These are phyloP conservation scores for Lepisosteus osseus DNA, from an alignment of 2,113 vertebrate genomes.

Conservation along the genomic window DNA sequence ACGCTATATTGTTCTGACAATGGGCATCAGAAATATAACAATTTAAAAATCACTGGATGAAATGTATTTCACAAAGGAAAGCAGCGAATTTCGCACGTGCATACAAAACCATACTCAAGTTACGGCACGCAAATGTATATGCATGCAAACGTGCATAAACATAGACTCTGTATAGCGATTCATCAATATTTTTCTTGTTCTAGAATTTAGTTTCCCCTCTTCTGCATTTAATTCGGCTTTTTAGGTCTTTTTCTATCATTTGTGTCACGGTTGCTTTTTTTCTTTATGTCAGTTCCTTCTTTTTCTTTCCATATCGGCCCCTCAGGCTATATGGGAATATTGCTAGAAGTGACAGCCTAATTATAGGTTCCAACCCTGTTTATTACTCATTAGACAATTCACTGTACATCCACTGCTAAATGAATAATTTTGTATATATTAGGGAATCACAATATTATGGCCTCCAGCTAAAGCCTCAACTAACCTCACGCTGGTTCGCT, in stretches of 20 bases:
- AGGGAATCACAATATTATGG: constrained; percentile 69
- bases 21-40: too few relatives aligned
- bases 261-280: constrained; percentile 9
- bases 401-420: constrained; percentile 73
- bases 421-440: constrained; percentile 81
- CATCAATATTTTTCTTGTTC: too few relatives aligned
- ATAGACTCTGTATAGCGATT: too few relatives aligned
- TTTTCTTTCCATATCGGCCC: constrained; percentile 44
- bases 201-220: constrained; percentile 10
- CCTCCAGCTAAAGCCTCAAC: constrained; percentile 66
- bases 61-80: too few relatives aligned
- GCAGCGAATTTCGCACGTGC: too few relatives aligned
- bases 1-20: too few relatives aligned
- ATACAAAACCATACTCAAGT: too few relatives aligned
- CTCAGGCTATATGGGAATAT: constrained; percentile 57
- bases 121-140: too few relatives aligned
- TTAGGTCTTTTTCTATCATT: constrained; percentile 11
- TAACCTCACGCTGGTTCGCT: constrained; percentile 64
- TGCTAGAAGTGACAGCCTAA: constrained; percentile 76
- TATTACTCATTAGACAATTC: constrained; percentile 77
- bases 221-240: constrained; percentile 33
- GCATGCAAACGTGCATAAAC: too few relatives aligned
- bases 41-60: too few relatives aligned
- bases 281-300: constrained; percentile 15
- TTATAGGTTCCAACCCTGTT: constrained; percentile 69